A percentile compares a stretch with the other conserved stretches of the same genome.
These are phyloP conservation scores for Hydrocynus forskahlii DNA, from an alignment of 2,797 vertebrate genomes.

Conservation along the genomic window DNA sequence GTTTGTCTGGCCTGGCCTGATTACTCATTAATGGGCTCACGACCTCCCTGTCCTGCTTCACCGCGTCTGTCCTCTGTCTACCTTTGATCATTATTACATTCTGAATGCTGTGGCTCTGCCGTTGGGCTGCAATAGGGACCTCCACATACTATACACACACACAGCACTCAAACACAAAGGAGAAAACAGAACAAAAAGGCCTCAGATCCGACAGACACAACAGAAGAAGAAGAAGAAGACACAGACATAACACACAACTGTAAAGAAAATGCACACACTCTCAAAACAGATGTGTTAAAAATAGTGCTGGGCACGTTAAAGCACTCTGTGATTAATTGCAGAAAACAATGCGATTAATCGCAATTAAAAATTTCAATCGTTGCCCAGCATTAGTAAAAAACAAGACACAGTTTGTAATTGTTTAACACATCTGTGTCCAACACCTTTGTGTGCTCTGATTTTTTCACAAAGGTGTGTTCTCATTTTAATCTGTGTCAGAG, in stretches of 20 bases:
- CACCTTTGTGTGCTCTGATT: not conserved
- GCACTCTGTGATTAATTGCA: no score
- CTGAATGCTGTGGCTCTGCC: slow-evolving; percentile 63
- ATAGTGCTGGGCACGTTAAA: no score
- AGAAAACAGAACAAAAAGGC: slow-evolving; percentile 1
- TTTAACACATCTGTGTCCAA: not conserved
- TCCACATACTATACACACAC: slow-evolving; percentile 9
- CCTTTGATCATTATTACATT: slow-evolving; percentile 72
- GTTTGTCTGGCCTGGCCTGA: slow-evolving; percentile 70
- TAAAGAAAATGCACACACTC: not conserved
- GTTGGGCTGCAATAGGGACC: not conserved
- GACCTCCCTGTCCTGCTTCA: slow-evolving; percentile 32
- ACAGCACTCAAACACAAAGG: not conserved
- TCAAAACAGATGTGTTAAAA: not conserved
- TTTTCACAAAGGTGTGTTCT: not conserved
- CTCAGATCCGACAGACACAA: slow-evolving; percentile 11
- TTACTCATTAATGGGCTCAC: slow-evolving; percentile 19
- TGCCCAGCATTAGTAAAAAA: not conserved
- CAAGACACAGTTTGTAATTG: not conserved
- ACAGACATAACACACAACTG: slow-evolving; percentile 26
- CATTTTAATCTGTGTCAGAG: not conserved
- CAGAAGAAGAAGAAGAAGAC: slow-evolving; percentile 2
- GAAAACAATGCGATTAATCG: no score
- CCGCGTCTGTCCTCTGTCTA: slow-evolving; percentile 48
- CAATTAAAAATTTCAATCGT: no score